Conservation (phyloP, 2,113 vertebrate species). For the Uropsilus gracilis region DNA sequence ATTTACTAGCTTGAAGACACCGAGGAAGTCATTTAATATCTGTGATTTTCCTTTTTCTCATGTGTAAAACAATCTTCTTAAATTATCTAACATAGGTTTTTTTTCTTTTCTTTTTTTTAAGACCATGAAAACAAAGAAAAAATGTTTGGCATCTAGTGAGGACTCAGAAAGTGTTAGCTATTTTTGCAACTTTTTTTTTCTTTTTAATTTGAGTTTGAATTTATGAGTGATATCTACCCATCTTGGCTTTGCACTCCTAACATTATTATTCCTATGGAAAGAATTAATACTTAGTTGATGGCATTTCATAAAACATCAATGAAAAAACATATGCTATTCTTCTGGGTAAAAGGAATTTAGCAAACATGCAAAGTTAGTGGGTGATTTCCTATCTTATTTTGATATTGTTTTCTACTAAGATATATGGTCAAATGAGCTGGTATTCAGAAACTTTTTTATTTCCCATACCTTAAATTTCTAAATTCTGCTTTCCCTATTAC, state of each 20-base stretch:
- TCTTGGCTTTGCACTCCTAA: conserved; percentile 10
- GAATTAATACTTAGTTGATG: not conserved
- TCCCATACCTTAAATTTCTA: not conserved
- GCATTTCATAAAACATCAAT: not conserved
- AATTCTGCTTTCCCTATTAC: not conserved
- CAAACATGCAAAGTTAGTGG: not conserved
- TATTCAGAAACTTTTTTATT: not conserved
- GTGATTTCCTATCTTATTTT: not conserved
- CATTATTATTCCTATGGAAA: not conserved
- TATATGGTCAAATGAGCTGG: not conserved
- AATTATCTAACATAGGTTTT: not conserved
- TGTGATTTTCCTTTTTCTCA: not conserved
- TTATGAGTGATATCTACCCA: not conserved
- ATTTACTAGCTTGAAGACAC: not conserved
- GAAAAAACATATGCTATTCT: not conserved
- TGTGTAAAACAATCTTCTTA: conserved; percentile 2
- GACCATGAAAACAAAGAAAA: conserved; percentile 18
- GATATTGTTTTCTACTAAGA: not conserved
- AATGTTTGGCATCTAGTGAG: not conserved
- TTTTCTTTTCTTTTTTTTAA: not conserved
- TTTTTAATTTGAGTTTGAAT: not conserved
- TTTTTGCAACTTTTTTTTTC: not conserved
- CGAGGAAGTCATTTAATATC: not conserved
- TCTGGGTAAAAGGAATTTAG: not conserved
- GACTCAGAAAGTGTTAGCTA: not conserved